Evolutionary conservation across 2,113 vertebrate species (phyloP), one percentile per base, ranked within the genome.

Genomic region (Hystrix cristata): DNA sequence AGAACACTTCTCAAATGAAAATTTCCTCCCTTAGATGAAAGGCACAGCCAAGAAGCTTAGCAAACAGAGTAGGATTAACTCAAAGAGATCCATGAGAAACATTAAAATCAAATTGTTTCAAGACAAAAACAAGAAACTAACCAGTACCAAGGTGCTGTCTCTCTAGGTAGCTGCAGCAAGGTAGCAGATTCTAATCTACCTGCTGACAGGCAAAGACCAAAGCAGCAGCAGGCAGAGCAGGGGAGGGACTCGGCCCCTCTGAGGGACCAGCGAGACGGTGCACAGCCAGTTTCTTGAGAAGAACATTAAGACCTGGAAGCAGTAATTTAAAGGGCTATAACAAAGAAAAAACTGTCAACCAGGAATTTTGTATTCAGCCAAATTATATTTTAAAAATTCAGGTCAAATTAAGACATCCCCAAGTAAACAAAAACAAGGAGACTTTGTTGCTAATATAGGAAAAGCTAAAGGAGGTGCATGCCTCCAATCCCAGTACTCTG

Each of bases 191-290:
- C 25, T 46, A 46, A 19, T 29, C n/a, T 46, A 72, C 25, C 60
- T 25, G 10, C 10, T 9, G 19, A 19, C 19, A 60, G 25, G 14
- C 3, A 57, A 21, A 82, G 7, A 14, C 71, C 71, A 14, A 60
- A 12, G 6, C 2, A 43, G 27, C n/a, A 83, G 9, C 14, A 10
- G 21, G 8, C 23, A 71, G 31, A 31, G 29, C 2, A 65, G n/a
- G 19, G 38, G 16, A 64, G 9, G 3, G 38, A 10, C 2, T 27
- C 23, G 4, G 64, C 21, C 14, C 19, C 3, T 5, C 16, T 46
- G 10, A 48, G 8, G 38, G 9, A 29, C 43, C 5, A 15, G 12
- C 3, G 8, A 5, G 3, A 1, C 31, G 6, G 11, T 5, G 11
- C 21, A 13, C 3, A 13, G 29, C 11, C 81, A 23, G 1, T 6